Evolutionary conservation across 2,797 vertebrate genomes (phyloP), one percentile per base, ranked within the genome.

Genomic region (Lagorchestes hirsutus): DNA sequence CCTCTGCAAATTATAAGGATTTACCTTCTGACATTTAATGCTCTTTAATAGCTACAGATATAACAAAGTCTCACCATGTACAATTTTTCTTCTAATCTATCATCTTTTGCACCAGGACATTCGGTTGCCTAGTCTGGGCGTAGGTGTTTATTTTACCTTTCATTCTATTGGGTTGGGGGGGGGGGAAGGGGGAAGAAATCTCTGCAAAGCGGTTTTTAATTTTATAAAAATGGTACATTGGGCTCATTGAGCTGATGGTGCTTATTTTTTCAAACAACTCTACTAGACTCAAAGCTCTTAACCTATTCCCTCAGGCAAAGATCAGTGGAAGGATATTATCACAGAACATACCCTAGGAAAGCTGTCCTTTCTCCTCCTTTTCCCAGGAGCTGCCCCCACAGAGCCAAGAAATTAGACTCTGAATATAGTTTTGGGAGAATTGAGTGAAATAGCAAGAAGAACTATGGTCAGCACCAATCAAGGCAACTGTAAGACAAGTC

Each of bases 171-270:
- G 90, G 57, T 58, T 52, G 52, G 52, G 52, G 52, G 52, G 52
- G 6, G 52, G 52, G 52, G 52, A 0, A 52, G 28, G 8, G 3
- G 9, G 22, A 27, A 59, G 95, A 55, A 58, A 92, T 16, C 5
- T 29, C 87, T 59, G 22, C 2, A 50, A 90, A 87, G 91, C 24
- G 46, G n/a, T 12, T 34, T 46, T 67, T 95, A 91, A 92, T 74
- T 94, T 95, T 92, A 94, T 34, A 94, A 93, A 95, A 95, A 90
- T 40, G 59, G 31, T 87, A 95, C 67, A 24, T 50, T 94, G 59
- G 58, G 82, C 29, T 93, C 92, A 28, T 55, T 24, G 55, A 4
- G 67, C 58, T 52, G 27, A 92, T 54, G 55, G 24, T 4, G 18
- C n/a, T 90, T 92, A 57, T n/a, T 87, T 94, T 55, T 62, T 58